phyloP scores from a whole-genome alignment of 1,140 invertebrate genomes.

The Cyphomyrmex costatus region DNA sequence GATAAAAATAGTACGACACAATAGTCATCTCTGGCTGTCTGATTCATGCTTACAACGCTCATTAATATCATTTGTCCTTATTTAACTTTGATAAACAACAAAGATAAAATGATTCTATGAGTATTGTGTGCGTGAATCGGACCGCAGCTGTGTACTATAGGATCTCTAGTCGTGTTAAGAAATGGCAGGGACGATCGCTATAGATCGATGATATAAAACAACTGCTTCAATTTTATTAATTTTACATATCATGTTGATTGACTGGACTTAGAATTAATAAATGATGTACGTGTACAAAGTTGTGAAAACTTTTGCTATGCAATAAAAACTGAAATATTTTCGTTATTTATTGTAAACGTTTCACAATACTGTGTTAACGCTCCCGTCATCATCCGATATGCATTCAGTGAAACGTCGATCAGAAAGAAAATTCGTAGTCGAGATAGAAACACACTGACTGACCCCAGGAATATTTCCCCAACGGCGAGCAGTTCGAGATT shows the following conservation, averaged over 20 bases:
- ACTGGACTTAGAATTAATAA: slow-evolving; percentile 1
- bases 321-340: slow-evolving; percentile 3
- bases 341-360: slow-evolving; percentile 11
- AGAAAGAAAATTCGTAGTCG: slow-evolving; percentile 45
- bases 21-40: too few species aligned
- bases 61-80: too few species aligned
- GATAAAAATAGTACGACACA: too few species aligned
- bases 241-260: neutral
- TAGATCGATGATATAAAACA: too few species aligned
- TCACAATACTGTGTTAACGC: neutral
- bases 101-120: too few species aligned
- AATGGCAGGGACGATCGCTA: neutral
- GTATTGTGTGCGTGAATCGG: too few species aligned
- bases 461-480: slow-evolving; percentile 68
- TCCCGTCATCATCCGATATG: slow-evolving; percentile 21
- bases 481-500: slow-evolving; percentile 74
- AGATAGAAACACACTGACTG: slow-evolving; percentile 46
- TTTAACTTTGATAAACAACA: too few species aligned
- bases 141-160: too few species aligned
- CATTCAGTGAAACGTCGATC: slow-evolving; percentile 42
- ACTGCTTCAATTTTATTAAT: neutral
- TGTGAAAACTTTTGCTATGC: neutral
- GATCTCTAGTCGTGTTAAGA: neutral
- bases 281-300: neutral
- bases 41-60: too few species aligned